Conservation (phyloP, 2,888 invertebrate genomes). For the Diaperis boleti region DNA sequence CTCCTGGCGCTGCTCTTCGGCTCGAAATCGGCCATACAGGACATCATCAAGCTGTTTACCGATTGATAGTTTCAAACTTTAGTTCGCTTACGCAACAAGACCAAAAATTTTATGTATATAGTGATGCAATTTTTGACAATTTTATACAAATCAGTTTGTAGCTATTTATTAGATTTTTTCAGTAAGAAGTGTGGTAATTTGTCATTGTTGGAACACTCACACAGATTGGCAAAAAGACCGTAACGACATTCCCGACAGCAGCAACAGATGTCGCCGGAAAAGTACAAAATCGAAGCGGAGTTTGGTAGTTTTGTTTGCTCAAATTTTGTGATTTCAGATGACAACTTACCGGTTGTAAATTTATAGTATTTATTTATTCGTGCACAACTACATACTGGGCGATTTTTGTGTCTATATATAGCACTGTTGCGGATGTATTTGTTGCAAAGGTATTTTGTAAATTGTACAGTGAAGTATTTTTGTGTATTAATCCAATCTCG, state of each 20-base stretch:
- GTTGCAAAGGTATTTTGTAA: no score
- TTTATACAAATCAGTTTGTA: not conserved
- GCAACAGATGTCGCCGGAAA: not conserved
- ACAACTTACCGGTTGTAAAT: not conserved
- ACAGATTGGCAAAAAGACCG: no score
- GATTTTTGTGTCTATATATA: not conserved
- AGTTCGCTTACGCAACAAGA: not conserved
- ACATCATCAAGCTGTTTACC: constrained; percentile 66
- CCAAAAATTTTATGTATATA: not conserved
- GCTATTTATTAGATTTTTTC: not conserved
- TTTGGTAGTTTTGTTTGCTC: not conserved
- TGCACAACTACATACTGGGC: constrained; percentile 1
- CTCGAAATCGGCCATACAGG: constrained; percentile 74
- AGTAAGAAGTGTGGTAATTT: not conserved
- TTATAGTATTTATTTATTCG: not conserved
- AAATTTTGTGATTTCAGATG: not conserved
- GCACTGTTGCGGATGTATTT: not conserved
- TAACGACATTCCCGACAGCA: not conserved
- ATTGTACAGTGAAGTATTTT: no score
- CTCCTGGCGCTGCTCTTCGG: constrained; percentile 86
- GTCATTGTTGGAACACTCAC: not conserved
- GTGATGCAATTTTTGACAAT: not conserved
- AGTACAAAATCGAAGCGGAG: not conserved
- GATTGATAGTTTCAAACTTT: constrained; percentile 5
- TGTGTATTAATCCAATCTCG: no score